Evolutionary conservation across 1,140 invertebrate species (phyloP), one percentile per base, ranked within the genome.

Genomic region (Ptiloglossa arizonensis): DNA sequence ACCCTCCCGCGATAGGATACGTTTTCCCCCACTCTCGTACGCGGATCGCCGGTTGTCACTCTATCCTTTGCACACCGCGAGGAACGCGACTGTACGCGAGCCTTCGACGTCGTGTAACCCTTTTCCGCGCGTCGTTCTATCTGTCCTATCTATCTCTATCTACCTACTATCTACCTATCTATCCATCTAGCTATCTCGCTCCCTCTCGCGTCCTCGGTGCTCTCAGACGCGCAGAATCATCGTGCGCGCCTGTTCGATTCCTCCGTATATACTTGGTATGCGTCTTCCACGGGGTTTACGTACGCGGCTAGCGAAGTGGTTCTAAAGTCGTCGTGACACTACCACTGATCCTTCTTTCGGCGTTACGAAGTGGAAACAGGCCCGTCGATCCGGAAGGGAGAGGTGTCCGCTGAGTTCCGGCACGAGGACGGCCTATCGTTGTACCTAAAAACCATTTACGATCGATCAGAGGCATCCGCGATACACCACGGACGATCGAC

Each of bases 221-320:
- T 67, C 63, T 82, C 57, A 81, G 71, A 82, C 81, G 83, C 83
- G 83, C 83, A 86, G 80, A 86, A 87, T 84, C 86, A 89, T 89
- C 74, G 79, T 67, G 75, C 73, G 69, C 48, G 59, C 38, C 63
- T 64, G 62, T 85, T 87, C 80, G 84, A 87, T 86, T 81, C 79
- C 52, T 62, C 57, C 44, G 66, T 66, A 35, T 38, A 32, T 29
- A 63, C 57, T 77, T 69, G 56, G 70, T 66, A 73, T 68, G 71
- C 81, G 74, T 66, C 46, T 54, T 48, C 44, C 38, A 35, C 41
- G 15, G 66, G 22, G 27, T 68, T 66, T 62, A 46, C 66, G 22
- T 59, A n/a, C 81, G 67, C 72, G 57, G 60, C 41, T 56, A 50
- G 32, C 77, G 17, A 50, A 29, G 27, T 67, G 52, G 22, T 35